phyloP scores from a whole-genome alignment of 2,888 invertebrate species.

The Agriotes lineatus region DNA sequence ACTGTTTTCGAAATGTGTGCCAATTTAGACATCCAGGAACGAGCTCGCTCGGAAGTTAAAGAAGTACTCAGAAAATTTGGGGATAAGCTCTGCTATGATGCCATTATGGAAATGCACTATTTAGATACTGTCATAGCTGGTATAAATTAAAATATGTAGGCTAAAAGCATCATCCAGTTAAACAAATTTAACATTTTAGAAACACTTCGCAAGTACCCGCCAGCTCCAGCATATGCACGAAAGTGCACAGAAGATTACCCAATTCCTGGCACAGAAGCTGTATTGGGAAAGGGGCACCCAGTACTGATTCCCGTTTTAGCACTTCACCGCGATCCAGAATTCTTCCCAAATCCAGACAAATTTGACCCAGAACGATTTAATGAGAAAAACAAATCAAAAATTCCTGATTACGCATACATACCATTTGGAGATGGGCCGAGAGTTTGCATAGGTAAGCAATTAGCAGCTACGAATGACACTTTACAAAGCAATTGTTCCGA shows the following conservation, averaged over 20 bases:
- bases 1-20: constrained; percentile 66
- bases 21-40: constrained; percentile 64
- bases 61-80: constrained; percentile 58
- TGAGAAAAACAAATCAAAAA: constrained; percentile 64
- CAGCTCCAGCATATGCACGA: constrained; percentile 68
- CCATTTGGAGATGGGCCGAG: constrained; percentile 72
- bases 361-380: constrained; percentile 73
- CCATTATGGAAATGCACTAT: constrained; percentile 65
- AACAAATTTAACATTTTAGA: too few relatives aligned
- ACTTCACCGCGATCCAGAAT: constrained; percentile 71
- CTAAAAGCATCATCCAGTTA: not conserved
- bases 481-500: too few relatives aligned
- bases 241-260: constrained; percentile 68
- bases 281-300: constrained; percentile 68
- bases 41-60: constrained; percentile 63
- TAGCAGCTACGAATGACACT: too few relatives aligned
- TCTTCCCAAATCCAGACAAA: constrained; percentile 69
- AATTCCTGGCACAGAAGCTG: constrained; percentile 67
- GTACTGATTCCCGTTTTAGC: constrained; percentile 71
- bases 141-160: constrained; percentile 39
- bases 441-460: constrained; percentile 68
- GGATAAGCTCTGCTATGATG: constrained; percentile 63
- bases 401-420: constrained; percentile 67
- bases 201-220: constrained; percentile 72
- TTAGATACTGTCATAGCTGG: constrained; percentile 65